These are phyloP conservation scores for Zeuzera pyrina DNA, from an alignment of 2,888 invertebrate genomes.

Conservation along the genomic window DNA sequence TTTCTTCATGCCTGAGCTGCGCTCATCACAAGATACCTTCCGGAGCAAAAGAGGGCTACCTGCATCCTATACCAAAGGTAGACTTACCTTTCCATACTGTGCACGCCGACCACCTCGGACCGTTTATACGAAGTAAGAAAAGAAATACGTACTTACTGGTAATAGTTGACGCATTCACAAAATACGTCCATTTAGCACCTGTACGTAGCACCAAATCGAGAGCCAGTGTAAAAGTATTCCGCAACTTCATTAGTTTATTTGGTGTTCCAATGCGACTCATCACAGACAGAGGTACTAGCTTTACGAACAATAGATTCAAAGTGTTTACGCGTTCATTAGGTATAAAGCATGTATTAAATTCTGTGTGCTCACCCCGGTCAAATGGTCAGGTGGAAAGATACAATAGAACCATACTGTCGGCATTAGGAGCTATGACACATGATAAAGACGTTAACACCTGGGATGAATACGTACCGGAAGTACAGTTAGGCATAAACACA, in stretches of 20 bases:
- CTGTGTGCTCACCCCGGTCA: constrained; percentile 10
- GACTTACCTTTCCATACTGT: too few species aligned
- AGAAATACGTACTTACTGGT: too few species aligned
- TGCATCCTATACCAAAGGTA: constrained; percentile 5
- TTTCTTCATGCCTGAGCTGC: constrained; percentile 7
- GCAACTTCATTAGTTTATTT: constrained; percentile 1
- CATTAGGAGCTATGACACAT: neutral
- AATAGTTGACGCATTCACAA: too few species aligned
- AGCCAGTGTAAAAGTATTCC: neutral
- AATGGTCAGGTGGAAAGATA: constrained; percentile 12
- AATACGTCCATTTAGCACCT: too few species aligned
- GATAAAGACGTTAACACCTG: neutral
- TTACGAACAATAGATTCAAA: constrained; percentile 6
- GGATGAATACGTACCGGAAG: neutral
- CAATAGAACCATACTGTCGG: constrained; percentile 10
- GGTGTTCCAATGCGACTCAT: too few species aligned
- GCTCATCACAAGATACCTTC: constrained; percentile 6
- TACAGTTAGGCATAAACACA: too few species aligned
- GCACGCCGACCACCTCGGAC: too few species aligned
- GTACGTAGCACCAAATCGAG: constrained; percentile 7
- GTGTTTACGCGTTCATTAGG: constrained; percentile 2
- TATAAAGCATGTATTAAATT: constrained; percentile 8
- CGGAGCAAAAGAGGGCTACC: constrained; percentile 2
- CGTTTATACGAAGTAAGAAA: too few species aligned
- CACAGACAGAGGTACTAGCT: too few species aligned